Evolutionary conservation across 37 sponge, comb jelly and placozoan species (phyloP), one percentile per base, ranked within the genome.

Genomic region (Cliona cf. orientalis): DNA sequence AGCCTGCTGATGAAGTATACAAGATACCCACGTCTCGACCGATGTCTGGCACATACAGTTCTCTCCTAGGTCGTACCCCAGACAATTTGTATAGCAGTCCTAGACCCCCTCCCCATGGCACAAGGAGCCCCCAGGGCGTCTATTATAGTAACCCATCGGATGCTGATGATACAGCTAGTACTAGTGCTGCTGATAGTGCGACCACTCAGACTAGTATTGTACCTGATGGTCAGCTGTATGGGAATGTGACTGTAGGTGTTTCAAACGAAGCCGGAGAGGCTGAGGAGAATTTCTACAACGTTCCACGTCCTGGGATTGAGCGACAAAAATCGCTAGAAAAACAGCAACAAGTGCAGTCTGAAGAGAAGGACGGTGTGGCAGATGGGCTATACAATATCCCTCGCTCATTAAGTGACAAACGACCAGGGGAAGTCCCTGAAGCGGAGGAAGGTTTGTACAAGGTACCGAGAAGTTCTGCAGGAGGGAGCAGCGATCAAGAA

Each of bases 331-430:
- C n/a, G n/a, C n/a, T n/a, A n/a, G n/a, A n/a, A n/a, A 49, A 11
- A 17, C 17, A 49, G 55, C 55, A 34, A 4, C 42, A 70, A 39
- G 42, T 38, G 42, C 71, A 29, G 66, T 21, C 17, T 21, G 4
- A 5, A 29, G 5, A n/a, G 3, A 3, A 3, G 35, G 37, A 19
- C 66, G 32, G 19, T 5, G 36, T 29, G 37, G 66, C 2, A 4
- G 73, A 72, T 21, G 31, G 34, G 22, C 11, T 49, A 36, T 72
- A 72, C 29, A 46, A 45, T 49, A 35, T 43, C 33, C 73, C 73
- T 2, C 73, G 73, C 19, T n/a, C 32, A 2, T 19, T 5, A 21
- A 35, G 21, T 4, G 66, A 31, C 19, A 66, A 66, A n/a, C 5
- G 3, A 2, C 66, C 66, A 31, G 2, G 2, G 11, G 19, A n/a